Conservation (phyloP, 2,888 invertebrate genomes). For the Chymomyza amoena region DNA sequence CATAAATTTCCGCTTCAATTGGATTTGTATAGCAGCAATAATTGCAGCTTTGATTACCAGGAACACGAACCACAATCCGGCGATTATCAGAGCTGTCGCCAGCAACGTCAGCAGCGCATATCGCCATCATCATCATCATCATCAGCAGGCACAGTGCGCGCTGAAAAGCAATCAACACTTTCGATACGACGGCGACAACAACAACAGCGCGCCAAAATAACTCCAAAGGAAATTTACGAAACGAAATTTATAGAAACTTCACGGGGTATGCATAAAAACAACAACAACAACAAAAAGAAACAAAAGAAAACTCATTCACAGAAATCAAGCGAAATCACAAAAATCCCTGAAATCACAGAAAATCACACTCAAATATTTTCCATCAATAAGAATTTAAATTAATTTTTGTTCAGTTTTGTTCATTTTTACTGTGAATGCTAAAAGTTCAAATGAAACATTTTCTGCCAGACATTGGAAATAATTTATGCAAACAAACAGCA, state of each 20-base stretch:
- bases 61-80: slow-evolving; percentile 53
- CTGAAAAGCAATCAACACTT: slow-evolving; percentile 49
- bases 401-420: slow-evolving; percentile 33
- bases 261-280: slow-evolving; percentile 57
- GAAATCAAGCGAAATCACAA: neutral
- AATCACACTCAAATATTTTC: slow-evolving; percentile 38
- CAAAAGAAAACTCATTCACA: slow-evolving; percentile 9
- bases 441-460: slow-evolving; percentile 5
- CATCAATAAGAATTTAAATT: slow-evolving; percentile 68
- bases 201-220: slow-evolving; percentile 8
- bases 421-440: slow-evolving; percentile 13
- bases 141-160: slow-evolving; percentile 10
- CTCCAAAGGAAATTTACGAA: slow-evolving; percentile 53
- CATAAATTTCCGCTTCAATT: slow-evolving; percentile 73
- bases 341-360: neutral
- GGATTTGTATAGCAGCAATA: slow-evolving; percentile 64
- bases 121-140: too few species aligned
- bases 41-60: slow-evolving; percentile 66
- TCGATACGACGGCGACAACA: slow-evolving; percentile 21
- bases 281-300: slow-evolving; percentile 15
- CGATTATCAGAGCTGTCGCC: slow-evolving; percentile 36
- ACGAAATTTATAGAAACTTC: slow-evolving; percentile 73
- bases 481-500: neutral
- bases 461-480: neutral
- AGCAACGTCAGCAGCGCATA: slow-evolving; percentile 26